phyloP scores from a whole-genome alignment of 92 coral and sea anemone genomes.

The Umimayanthus kanabou region DNA sequence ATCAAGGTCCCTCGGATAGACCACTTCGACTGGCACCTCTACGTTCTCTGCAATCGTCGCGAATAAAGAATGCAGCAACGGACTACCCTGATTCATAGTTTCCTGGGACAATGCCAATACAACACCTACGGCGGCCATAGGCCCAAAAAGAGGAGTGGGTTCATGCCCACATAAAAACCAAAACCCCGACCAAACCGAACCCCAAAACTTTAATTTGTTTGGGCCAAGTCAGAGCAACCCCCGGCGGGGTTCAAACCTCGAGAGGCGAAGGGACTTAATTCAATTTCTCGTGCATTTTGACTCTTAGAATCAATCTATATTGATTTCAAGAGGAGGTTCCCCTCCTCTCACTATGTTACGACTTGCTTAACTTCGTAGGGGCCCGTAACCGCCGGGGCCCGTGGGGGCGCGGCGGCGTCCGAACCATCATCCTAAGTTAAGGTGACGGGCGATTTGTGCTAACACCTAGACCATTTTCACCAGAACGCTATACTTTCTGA shows the following conservation, averaged over 20 bases:
- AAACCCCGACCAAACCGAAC: constrained; percentile 28
- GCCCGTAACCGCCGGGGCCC: constrained; percentile 63
- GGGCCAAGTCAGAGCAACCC: constrained; percentile 25
- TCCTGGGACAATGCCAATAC: constrained; percentile 29
- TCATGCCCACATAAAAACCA: constrained; percentile 26
- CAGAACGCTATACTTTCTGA: constrained; percentile 95
- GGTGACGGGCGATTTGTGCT: constrained; percentile 97
- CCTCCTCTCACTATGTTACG: constrained; percentile 67
- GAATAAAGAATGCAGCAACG: constrained; percentile 29
- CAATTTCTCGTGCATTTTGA: constrained; percentile 24
- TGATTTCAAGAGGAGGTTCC: constrained; percentile 56
- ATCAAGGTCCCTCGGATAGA: constrained; percentile 30
- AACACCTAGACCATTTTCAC: constrained; percentile 78
- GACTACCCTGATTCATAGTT: constrained; percentile 29
- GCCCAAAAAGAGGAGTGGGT: constrained; percentile 23
- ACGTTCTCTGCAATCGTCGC: constrained; percentile 31
- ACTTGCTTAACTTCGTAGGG: constrained; percentile 64
- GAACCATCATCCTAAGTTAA: constrained; percentile 43
- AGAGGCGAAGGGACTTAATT: constrained; percentile 22
- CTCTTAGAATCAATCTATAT: constrained; percentile 24
- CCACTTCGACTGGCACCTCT: constrained; percentile 27
- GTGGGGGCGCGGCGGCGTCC: constrained; percentile 46
- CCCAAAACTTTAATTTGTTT: constrained; percentile 24
- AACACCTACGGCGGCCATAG: no score
- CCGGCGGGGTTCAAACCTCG: constrained; percentile 29